Conservation (phyloP, 2,888 invertebrate genomes). For the Ceraclea dissimilis region DNA sequence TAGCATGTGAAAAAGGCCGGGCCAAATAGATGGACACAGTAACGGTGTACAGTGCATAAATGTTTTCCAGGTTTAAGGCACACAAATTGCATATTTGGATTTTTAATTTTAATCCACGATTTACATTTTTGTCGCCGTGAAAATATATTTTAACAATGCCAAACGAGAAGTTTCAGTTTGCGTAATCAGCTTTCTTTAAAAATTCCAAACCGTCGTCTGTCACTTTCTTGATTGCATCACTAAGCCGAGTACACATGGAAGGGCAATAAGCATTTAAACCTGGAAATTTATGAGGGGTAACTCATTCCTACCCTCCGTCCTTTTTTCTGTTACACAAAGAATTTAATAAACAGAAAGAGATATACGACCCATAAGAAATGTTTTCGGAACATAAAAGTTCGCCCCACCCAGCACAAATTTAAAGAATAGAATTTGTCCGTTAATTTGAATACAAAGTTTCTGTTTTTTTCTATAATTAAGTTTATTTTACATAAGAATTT, state of each 20-base stretch:
- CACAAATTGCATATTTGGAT: too few species aligned
- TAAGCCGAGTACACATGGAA: not conserved
- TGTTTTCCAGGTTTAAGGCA: too few species aligned
- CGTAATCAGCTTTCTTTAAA: not conserved
- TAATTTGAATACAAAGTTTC: not conserved
- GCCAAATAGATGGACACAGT: too few species aligned
- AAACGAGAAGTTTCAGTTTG: too few species aligned
- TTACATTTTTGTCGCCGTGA: too few species aligned
- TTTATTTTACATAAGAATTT: too few species aligned
- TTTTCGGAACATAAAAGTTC: not conserved
- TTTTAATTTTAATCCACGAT: too few species aligned
- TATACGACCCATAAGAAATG: not conserved
- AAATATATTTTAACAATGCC: too few species aligned
- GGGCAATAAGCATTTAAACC: not conserved
- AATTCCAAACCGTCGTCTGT: not conserved
- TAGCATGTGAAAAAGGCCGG: too few species aligned
- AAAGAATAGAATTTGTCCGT: not conserved
- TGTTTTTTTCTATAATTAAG: not conserved
- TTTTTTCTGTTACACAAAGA: not conserved
- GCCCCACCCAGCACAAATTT: not conserved
- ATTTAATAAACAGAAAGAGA: constrained; percentile 1
- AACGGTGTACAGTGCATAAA: too few species aligned
- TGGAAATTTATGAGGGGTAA: not conserved
- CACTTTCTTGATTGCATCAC: not conserved
- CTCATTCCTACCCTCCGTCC: not conserved